Evolutionary conservation across 2,797 vertebrate genomes (phyloP).

Genomic region (Leucoraja ocellata): DNA sequence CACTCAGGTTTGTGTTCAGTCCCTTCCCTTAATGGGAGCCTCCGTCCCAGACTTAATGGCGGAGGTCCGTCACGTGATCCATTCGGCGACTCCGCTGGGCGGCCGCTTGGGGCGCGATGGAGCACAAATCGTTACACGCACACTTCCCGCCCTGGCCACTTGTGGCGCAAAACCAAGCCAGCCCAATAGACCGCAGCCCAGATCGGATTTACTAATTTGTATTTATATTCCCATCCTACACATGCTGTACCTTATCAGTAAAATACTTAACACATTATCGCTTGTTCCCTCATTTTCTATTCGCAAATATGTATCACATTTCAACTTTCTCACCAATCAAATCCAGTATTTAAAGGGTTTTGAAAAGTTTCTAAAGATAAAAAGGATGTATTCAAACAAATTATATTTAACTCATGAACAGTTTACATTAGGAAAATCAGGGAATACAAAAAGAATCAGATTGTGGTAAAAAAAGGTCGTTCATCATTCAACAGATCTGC

Average conservation of each 20-base stretch:
- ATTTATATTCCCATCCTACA: background rate
- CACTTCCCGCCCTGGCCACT: background rate
- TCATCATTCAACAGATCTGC: background rate
- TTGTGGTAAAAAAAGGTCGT: background rate
- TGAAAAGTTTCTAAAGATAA: background rate
- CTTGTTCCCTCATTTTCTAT: background rate
- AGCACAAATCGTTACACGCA: background rate
- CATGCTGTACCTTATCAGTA: background rate
- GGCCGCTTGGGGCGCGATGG: background rate
- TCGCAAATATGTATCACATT: background rate
- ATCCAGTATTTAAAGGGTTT: background rate
- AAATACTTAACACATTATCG: background rate
- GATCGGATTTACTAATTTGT: background rate
- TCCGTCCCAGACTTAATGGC: conserved; percentile 33
- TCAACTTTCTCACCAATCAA: background rate
- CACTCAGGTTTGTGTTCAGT: background rate
- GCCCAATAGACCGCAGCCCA: background rate
- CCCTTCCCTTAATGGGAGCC: conserved; percentile 29
- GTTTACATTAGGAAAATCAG: background rate
- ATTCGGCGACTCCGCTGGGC: background rate
- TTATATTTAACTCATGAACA: background rate
- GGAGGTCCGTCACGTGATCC: conserved; percentile 26
- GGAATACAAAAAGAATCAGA: too few species aligned
- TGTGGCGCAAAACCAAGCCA: background rate
- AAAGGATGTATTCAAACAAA: background rate